These are phyloP conservation scores for Percina caprodes DNA, from an alignment of 2,113 vertebrate species.

Conservation along the genomic window DNA sequence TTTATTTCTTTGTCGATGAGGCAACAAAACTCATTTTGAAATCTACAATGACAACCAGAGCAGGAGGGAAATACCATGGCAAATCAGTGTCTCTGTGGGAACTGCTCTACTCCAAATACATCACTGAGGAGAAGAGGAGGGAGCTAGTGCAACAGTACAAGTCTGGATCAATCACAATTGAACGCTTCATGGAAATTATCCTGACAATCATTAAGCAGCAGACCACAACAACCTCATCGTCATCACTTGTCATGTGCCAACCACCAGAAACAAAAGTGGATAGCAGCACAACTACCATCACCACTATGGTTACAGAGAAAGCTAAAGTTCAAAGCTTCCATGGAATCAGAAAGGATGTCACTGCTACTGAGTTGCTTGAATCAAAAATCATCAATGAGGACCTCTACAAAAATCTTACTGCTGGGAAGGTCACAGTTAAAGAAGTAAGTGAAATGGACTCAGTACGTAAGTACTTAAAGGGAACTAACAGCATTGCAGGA, in stretches of 20 bases:
- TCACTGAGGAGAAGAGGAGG: slow-evolving; percentile 78
- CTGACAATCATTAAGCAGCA: slow-evolving; percentile 63
- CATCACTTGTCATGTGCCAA: background rate
- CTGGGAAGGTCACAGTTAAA: slow-evolving; percentile 79
- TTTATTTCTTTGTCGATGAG: slow-evolving; percentile 78
- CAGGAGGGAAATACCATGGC: slow-evolving; percentile 80
- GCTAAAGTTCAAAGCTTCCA: slow-evolving; percentile 74
- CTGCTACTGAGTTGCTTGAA: slow-evolving; percentile 78
- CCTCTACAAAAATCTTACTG: slow-evolving; percentile 73
- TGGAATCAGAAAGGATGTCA: slow-evolving; percentile 84
- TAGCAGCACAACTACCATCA: slow-evolving; percentile 79
- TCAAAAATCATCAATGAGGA: slow-evolving; percentile 79
- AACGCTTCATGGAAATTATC: slow-evolving; percentile 74
- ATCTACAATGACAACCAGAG: slow-evolving; percentile 76
- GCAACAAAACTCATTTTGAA: slow-evolving; percentile 66
- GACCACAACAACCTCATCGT: slow-evolving; percentile 11
- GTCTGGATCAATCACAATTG: slow-evolving; percentile 74
- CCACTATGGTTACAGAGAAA: slow-evolving; percentile 71
- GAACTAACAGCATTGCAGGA: slow-evolving; percentile 83
- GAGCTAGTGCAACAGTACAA: slow-evolving; percentile 80
- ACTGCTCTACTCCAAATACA: slow-evolving; percentile 84
- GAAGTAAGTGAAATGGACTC: slow-evolving; percentile 77
- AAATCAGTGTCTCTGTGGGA: slow-evolving; percentile 84
- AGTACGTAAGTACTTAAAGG: slow-evolving; percentile 81
- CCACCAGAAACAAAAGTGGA: slow-evolving; percentile 74